Conservation (phyloP, 2,113 vertebrate genomes). For the Collichthys lucidus region DNA sequence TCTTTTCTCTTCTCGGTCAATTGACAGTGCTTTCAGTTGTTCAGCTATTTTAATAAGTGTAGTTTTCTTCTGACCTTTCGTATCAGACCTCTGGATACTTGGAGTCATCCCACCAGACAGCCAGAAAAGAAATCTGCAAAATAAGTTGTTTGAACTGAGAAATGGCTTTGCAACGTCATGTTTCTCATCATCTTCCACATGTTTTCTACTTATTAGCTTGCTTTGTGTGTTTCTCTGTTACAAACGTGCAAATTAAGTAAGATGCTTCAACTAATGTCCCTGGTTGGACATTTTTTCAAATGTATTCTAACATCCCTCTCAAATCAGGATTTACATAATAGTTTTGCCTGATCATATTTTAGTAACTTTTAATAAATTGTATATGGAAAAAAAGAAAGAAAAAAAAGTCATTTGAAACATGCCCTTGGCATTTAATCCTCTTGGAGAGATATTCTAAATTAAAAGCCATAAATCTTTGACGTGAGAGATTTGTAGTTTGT, state of each 20-base stretch:
- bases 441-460: neutral
- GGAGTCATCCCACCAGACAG: conserved; percentile 83
- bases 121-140: conserved; percentile 91
- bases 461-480: conserved; percentile 23
- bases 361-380: conserved; percentile 2
- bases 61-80: conserved; percentile 69
- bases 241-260: neutral
- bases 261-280: neutral
- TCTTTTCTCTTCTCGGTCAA: conserved; percentile 83
- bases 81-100: conserved; percentile 83
- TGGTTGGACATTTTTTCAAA: neutral
- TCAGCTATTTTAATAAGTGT: conserved; percentile 82
- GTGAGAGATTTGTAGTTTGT: conserved; percentile 11
- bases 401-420: neutral
- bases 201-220: neutral
- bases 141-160: neutral
- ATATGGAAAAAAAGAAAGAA: neutral
- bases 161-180: neutral
- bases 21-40: conserved; percentile 79
- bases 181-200: neutral
- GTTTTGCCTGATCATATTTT: neutral
- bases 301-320: neutral
- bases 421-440: neutral
- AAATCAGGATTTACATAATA: neutral
- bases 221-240: neutral